These are phyloP conservation scores for Pontoporia blainvillei DNA, from an alignment of 2,113 vertebrate genomes.

Conservation along the genomic window DNA sequence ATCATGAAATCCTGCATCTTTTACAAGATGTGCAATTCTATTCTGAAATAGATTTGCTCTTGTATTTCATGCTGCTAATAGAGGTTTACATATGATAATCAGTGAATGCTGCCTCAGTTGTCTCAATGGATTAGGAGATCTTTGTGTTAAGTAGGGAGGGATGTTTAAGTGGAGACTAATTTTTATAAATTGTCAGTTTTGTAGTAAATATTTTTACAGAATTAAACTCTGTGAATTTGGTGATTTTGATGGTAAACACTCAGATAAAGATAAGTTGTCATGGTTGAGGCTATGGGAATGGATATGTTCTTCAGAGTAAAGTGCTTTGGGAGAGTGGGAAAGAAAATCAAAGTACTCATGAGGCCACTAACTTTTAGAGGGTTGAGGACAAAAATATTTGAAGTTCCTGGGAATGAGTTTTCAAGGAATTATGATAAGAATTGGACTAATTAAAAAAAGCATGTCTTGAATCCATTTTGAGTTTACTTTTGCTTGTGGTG, in stretches of 20 bases:
- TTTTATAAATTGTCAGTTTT: background rate
- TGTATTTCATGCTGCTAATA: background rate
- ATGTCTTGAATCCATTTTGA: no score
- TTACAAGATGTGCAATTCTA: background rate
- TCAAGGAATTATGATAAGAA: background rate
- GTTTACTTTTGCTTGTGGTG: no score
- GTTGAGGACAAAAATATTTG: background rate
- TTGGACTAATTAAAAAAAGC: background rate
- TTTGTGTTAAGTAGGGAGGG: background rate
- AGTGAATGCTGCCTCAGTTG: background rate
- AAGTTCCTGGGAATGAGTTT: background rate
- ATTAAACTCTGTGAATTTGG: background rate
- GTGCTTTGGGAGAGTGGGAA: background rate
- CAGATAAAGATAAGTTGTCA: background rate
- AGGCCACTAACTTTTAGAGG: background rate
- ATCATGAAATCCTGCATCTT: background rate
- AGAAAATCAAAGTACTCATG: background rate
- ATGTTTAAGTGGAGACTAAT: background rate
- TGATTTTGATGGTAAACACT: background rate
- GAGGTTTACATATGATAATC: background rate
- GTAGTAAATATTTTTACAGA: background rate
- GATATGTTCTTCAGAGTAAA: background rate
- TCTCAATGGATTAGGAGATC: background rate
- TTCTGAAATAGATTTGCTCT: background rate
- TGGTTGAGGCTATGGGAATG: background rate